Conservation (phyloP, 1,140 invertebrate genomes). For the Brachionus calyciflorus region DNA sequence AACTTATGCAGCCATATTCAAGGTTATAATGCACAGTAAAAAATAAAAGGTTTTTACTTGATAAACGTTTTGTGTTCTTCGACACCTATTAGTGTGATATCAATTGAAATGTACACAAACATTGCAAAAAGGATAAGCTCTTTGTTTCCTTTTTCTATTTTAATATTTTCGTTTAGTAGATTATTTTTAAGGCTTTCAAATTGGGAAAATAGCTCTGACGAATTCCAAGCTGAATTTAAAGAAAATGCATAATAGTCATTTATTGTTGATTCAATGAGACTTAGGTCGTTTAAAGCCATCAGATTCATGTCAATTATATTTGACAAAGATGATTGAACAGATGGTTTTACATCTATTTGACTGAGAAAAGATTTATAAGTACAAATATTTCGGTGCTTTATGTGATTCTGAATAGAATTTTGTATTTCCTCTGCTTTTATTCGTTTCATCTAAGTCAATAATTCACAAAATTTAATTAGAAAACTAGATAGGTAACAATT, state of each 20-base stretch:
- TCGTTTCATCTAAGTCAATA: constrained; percentile 16
- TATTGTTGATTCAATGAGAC: constrained; percentile 30
- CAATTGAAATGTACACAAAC: constrained; percentile 36
- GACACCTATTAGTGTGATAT: not conserved
- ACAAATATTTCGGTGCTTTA: constrained; percentile 16
- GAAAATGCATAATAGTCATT: constrained; percentile 37
- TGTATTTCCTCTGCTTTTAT: constrained; percentile 36
- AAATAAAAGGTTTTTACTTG: constrained; percentile 2
- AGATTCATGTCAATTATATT: constrained; percentile 37
- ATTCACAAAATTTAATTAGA: too few species aligned
- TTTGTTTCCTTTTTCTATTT: not conserved
- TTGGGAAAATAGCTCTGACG: not conserved
- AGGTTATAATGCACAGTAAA: not conserved
- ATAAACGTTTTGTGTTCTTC: constrained; percentile 8
- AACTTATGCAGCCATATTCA: too few species aligned
- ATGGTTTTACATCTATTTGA: not conserved
- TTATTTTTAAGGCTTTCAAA: constrained; percentile 11
- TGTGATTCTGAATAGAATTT: constrained; percentile 19
- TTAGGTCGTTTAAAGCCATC: constrained; percentile 20
- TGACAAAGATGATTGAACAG: too few species aligned
- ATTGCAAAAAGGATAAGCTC: not conserved
- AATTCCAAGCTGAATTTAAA: not conserved
- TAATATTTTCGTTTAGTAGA: not conserved
- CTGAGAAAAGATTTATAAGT: not conserved
- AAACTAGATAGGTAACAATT: too few species aligned